Conservation (phyloP, 2,797 vertebrate genomes). For the Myripristis murdjan region DNA sequence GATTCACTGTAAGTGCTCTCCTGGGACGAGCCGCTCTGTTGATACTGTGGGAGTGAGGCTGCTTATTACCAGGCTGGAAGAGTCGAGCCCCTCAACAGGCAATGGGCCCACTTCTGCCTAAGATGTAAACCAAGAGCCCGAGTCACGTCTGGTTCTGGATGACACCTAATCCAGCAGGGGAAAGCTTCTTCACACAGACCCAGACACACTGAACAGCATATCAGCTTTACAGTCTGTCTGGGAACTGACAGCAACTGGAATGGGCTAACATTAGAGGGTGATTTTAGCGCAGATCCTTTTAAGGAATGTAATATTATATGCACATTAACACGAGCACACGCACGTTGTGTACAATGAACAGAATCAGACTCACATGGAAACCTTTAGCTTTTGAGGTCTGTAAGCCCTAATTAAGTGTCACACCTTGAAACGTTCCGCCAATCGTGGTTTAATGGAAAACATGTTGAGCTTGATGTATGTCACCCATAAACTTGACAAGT, state of each 20-base stretch:
- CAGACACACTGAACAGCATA: not conserved
- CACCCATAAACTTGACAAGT: not conserved
- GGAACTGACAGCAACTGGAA: too few relatives aligned
- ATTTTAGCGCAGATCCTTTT: too few relatives aligned
- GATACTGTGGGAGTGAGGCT: constrained; percentile 12
- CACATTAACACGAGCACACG: too few relatives aligned
- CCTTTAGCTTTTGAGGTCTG: too few relatives aligned
- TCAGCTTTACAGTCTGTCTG: too few relatives aligned
- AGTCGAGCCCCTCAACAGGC: constrained; percentile 14
- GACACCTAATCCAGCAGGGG: constrained; percentile 46
- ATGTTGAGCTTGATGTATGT: not conserved
- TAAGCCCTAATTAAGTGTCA: too few relatives aligned
- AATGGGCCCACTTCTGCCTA: constrained; percentile 39
- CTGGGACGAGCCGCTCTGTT: constrained; percentile 23
- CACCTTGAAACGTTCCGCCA: too few relatives aligned
- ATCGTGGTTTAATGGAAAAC: not conserved
- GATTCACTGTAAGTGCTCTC: constrained; percentile 24
- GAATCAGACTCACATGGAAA: too few relatives aligned
- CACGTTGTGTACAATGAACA: too few relatives aligned
- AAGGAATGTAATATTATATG: too few relatives aligned
- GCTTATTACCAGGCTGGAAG: constrained; percentile 36
- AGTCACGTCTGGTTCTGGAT: constrained; percentile 42
- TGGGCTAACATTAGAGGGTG: too few relatives aligned
- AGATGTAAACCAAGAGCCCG: constrained; percentile 30
- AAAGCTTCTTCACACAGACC: constrained; percentile 45